phyloP scores from a whole-genome alignment of 1,140 invertebrate genomes.

The Portunus trituberculatus region DNA sequence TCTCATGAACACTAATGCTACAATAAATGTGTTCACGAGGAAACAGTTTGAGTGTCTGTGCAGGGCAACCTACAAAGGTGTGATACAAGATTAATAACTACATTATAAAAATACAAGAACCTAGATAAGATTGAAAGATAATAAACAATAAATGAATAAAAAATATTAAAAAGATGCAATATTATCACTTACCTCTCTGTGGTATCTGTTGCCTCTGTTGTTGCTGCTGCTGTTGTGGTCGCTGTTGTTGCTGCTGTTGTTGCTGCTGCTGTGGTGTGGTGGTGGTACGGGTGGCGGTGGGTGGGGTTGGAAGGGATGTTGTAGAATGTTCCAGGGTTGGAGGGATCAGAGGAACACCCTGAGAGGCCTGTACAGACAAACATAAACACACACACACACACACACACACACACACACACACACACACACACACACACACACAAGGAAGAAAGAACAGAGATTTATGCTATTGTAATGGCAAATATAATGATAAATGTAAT shows the following conservation, averaged over 20 bases:
- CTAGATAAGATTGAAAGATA: too few relatives aligned
- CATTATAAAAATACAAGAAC: too few relatives aligned
- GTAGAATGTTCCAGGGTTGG: neutral
- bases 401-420: neutral
- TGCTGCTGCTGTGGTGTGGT: neutral
- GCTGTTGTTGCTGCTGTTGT: constrained; percentile 34
- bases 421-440: too few relatives aligned
- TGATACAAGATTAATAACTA: too few relatives aligned
- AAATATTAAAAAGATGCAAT: neutral
- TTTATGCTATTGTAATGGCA: neutral
- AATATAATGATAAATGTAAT: neutral
- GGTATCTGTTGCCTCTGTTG: neutral
- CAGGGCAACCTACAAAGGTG: too few relatives aligned
- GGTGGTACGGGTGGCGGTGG: neutral
- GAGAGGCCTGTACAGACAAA: neutral
- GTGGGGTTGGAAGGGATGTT: neutral
- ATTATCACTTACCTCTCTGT: constrained; percentile 33
- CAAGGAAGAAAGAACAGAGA: neutral
- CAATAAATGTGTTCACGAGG: too few relatives aligned
- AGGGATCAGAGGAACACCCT: neutral
- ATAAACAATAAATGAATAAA: neutral
- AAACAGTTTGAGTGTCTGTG: too few relatives aligned
- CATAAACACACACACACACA: neutral
- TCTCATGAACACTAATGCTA: too few relatives aligned
- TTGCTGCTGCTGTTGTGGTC: constrained; percentile 27